Evolutionary conservation across 2,888 invertebrate species (phyloP), one percentile per base, ranked within the genome.

Genomic region (Lamellibrachia satsuma): DNA sequence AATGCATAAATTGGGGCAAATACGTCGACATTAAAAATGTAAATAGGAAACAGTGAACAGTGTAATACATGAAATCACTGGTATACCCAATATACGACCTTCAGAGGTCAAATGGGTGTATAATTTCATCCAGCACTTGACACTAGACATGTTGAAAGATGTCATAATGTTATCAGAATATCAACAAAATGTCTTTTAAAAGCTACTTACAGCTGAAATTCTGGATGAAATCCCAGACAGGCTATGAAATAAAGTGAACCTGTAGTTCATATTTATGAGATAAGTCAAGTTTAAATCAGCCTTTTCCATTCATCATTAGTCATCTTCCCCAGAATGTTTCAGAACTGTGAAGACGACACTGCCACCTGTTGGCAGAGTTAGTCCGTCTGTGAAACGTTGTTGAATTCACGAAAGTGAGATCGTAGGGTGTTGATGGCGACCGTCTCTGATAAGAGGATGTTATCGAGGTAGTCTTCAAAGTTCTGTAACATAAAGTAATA

Each of bases 381-480:
- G 75, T 75, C 75, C 75, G 75, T 75, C 75, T 75, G 75, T 75
- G 75, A 75, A n/a, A 75, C 75, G 22, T 75, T 75, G 75, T 75
- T 15, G 75, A 75, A 75, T 75, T 75, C 75, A 22, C 75, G 75
- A 22, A 75, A 22, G 6, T 75, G 11, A 75, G 75, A 75, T 75
- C 75, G 75, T n/a, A 75, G 75, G 3, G 75, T 75, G 22, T 6
- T 75, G 75, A 75, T 15, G 75, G 22, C 75, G 22, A 22, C 75
- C 75, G 22, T 75, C 75, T 75, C 22, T 75, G 75, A 75, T 22
- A 22, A 75, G 22, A 75, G 75, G 75, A 75, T 75, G 75, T 75
- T 75, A n/a, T 75, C 75, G 15, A 75, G 75, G 75, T 75, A 75
- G 22, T 75, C 75, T 75, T 75, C 75, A 22, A 75, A 75, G 22